Conservation (phyloP, 2,888 invertebrate genomes). For the Seira musarum region DNA sequence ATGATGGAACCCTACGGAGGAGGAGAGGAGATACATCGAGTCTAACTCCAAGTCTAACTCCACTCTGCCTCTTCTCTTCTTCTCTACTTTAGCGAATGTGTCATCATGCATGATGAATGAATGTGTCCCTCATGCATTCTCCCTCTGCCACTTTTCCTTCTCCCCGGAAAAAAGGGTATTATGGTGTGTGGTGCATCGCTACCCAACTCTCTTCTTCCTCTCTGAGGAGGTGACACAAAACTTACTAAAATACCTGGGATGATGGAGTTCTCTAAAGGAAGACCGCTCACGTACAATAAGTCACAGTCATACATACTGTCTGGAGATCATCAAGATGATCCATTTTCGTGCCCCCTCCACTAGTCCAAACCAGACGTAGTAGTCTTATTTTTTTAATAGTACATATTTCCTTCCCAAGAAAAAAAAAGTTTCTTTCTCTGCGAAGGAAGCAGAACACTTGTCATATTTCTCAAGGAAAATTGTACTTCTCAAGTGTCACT, state of each 20-base stretch:
- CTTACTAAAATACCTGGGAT: background rate
- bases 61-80: background rate
- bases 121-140: constrained; percentile 57
- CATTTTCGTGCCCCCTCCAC: background rate
- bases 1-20: background rate
- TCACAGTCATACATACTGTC: constrained; percentile 2
- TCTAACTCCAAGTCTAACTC: background rate
- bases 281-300: background rate
- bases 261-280: background rate
- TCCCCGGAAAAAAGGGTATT: background rate
- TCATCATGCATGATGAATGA: constrained; percentile 62
- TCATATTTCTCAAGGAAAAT: too few relatives aligned
- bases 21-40: background rate
- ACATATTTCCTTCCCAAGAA: too few relatives aligned
- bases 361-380: too few relatives aligned
- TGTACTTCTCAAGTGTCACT: too few relatives aligned
- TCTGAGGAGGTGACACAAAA: background rate
- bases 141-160: constrained; percentile 22
- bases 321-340: constrained; percentile 7
- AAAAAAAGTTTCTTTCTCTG: too few relatives aligned
- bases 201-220: background rate
- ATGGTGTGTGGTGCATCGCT: background rate
- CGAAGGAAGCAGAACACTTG: too few relatives aligned
- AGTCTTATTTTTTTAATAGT: too few relatives aligned
- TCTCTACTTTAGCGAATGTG: constrained; percentile 40